These are phyloP conservation scores for Eristalis arbustorum DNA, from an alignment of 2,888 invertebrate species.

Conservation along the genomic window DNA sequence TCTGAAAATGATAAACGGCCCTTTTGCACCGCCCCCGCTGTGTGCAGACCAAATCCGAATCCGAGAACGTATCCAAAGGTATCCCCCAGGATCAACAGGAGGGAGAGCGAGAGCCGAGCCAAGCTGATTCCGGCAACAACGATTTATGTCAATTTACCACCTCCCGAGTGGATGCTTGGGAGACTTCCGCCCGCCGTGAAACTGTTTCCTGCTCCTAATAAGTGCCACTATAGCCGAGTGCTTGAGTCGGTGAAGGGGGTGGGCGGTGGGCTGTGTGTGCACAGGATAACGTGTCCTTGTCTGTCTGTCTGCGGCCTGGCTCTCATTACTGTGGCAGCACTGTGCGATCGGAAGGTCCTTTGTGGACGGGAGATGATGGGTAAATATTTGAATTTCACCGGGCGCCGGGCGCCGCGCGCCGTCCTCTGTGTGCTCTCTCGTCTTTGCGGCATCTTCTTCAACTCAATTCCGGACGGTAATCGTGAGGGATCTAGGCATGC, in stretches of 20 bases:
- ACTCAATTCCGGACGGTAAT: conserved; percentile 28
- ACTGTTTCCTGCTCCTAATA: conserved; percentile 56
- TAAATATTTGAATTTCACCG: conserved; percentile 65
- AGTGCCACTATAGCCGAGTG: conserved; percentile 31
- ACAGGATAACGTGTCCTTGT: conserved; percentile 29
- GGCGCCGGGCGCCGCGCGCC: not conserved
- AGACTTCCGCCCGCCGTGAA: conserved; percentile 58
- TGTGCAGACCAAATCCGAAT: conserved; percentile 27
- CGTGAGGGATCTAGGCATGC: conserved; percentile 22
- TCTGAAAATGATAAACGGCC: conserved; percentile 67
- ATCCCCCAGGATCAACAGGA: conserved; percentile 43
- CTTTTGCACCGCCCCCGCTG: conserved; percentile 33
- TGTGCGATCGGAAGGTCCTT: conserved; percentile 31
- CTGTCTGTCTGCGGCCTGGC: conserved; percentile 35
- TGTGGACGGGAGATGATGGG: conserved; percentile 45
- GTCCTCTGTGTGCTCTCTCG: conserved; percentile 34
- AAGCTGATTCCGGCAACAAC: conserved; percentile 30
- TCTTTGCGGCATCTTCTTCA: conserved; percentile 30
- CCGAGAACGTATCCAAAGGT: conserved; percentile 24
- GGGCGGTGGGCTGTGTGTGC: not conserved
- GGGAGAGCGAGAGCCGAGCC: not conserved
- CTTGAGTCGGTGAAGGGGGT: not conserved
- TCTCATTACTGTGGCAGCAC: conserved; percentile 40
- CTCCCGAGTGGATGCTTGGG: conserved; percentile 59
- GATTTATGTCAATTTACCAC: conserved; percentile 70